phyloP scores from a whole-genome alignment of 2,113 vertebrate genomes.

The Ginglymostoma cirratum region DNA sequence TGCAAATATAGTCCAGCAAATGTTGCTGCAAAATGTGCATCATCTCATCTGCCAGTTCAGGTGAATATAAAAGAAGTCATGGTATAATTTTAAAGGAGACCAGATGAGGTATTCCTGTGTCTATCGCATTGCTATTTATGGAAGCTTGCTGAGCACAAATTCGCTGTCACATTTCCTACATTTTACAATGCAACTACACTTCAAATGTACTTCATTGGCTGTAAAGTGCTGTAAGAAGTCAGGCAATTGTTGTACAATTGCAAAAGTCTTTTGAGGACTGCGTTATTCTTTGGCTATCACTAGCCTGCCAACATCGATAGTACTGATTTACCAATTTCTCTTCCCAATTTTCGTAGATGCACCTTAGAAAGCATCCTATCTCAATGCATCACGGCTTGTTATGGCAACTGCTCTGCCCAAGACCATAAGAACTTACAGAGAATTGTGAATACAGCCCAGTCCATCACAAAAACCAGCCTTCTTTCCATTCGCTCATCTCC shows the following conservation, averaged over 20 bases:
- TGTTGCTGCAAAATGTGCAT: background rate
- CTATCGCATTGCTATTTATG: background rate
- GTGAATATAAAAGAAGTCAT: background rate
- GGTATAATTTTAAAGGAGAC: too few species aligned
- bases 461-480: too few species aligned
- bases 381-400: too few species aligned
- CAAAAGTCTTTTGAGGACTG: background rate
- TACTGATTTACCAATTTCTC: too few species aligned
- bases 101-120: too few species aligned
- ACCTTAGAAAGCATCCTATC: too few species aligned
- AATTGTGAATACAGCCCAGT: too few species aligned
- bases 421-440: too few species aligned
- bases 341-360: too few species aligned
- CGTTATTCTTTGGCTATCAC: background rate
- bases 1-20: background rate
- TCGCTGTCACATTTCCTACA: background rate
- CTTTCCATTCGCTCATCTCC: too few species aligned
- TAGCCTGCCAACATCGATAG: background rate
- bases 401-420: too few species aligned
- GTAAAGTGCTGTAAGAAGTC: background rate
- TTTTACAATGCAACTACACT: background rate
- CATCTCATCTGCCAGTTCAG: background rate
- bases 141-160: background rate
- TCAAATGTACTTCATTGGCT: background rate
- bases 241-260: background rate